phyloP scores from a whole-genome alignment of 2,888 invertebrate genomes.

The Octonoba sinensis region DNA sequence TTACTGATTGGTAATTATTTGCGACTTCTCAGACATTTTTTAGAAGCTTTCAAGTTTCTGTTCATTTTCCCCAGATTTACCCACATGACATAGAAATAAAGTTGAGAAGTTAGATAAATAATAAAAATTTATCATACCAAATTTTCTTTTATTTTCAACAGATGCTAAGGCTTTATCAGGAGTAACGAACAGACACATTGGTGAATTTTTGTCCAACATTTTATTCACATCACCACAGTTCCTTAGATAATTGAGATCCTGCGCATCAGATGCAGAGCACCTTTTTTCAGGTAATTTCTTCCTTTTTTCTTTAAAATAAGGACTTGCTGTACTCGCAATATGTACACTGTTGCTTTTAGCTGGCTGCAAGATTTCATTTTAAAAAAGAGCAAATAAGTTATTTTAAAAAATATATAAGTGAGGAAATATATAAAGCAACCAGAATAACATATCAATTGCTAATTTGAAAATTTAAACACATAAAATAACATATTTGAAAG shows the following conservation, averaged over 20 bases:
- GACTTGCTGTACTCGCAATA: conserved; percentile 23
- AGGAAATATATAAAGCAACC: no score
- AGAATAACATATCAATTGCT: no score
- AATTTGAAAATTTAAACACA: no score
- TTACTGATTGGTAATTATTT: no score
- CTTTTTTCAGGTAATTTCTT: not conserved
- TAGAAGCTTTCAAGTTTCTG: no score
- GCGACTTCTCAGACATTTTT: no score
- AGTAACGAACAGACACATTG: not conserved
- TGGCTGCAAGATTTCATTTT: conserved; percentile 17
- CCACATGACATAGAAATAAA: no score
- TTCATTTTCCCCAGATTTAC: no score
- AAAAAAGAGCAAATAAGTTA: not conserved
- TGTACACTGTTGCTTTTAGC: conserved; percentile 15
- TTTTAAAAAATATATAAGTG: no score
- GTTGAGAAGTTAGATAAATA: not conserved
- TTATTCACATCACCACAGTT: not conserved
- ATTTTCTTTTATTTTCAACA: not conserved
- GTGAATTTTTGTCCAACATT: no score
- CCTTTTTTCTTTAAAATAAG: conserved; percentile 2
- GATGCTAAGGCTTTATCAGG: conserved; percentile 22
- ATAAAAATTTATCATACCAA: conserved; percentile 21
- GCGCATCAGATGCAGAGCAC: conserved; percentile 10
- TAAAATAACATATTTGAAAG: no score
- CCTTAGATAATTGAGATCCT: not conserved